Percentiles rank a stretch among this genome's conserved stretches.
Conservation (phyloP, 2,888 invertebrate genomes). For the Metalampra italica region DNA sequence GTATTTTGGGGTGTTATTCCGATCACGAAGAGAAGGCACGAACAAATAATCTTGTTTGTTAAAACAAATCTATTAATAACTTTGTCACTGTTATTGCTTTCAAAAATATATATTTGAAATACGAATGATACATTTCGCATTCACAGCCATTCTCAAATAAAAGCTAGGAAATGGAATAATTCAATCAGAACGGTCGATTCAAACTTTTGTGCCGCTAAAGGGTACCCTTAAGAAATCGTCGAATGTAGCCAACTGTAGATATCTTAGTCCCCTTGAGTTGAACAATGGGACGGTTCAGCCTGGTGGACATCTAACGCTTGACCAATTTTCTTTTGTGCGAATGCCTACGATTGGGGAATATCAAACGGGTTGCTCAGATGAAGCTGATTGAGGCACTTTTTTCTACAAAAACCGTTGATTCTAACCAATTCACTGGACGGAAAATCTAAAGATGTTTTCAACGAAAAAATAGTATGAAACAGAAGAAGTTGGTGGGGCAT, state of each 20-base stretch:
- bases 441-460: constrained; percentile 6
- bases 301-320: constrained; percentile 74
- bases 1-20: constrained; percentile 53
- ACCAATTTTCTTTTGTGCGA: constrained; percentile 75
- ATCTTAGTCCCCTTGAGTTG: constrained; percentile 63
- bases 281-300: constrained; percentile 66
- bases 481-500: too few relatives aligned
- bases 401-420: constrained; percentile 58
- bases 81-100: constrained; percentile 3
- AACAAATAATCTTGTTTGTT: constrained; percentile 29
- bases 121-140: background rate
- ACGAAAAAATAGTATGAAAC: too few relatives aligned
- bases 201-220: constrained; percentile 48
- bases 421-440: constrained; percentile 56
- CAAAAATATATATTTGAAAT: background rate
- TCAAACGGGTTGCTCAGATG: constrained; percentile 56
- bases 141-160: constrained; percentile 31
- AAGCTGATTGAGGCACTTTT: constrained; percentile 63
- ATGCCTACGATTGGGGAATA: constrained; percentile 68
- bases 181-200: constrained; percentile 42
- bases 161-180: constrained; percentile 28
- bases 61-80: constrained; percentile 25
- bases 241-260: constrained; percentile 53
- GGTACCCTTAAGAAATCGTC: constrained; percentile 34
- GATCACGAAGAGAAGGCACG: constrained; percentile 42